Evolutionary conservation across 2,888 invertebrate genomes (phyloP).

Genomic region (Exocentrus adspersus): DNA sequence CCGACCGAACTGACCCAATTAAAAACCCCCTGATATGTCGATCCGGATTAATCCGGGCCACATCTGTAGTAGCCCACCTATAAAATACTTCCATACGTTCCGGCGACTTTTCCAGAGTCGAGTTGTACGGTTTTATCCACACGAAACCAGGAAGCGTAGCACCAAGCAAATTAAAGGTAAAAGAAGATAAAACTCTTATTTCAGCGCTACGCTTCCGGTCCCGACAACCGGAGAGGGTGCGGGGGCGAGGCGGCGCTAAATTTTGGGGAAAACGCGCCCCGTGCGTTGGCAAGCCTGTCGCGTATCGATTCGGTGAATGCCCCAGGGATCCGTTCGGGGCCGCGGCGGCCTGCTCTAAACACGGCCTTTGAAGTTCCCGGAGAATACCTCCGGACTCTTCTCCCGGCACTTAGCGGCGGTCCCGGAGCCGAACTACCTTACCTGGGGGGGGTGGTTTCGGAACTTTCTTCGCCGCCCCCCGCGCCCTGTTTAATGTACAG

Average conservation of each 20-base stretch:
- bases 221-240: constrained; percentile 5
- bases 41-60: too few species aligned
- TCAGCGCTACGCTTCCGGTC: neutral
- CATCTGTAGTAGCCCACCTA: too few species aligned
- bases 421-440: constrained; percentile 6
- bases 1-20: too few species aligned
- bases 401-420: constrained; percentile 8
- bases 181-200: too few species aligned
- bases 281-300: constrained; percentile 46
- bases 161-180: too few species aligned
- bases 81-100: too few species aligned
- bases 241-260: constrained; percentile 23
- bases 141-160: too few species aligned
- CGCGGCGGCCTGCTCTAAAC: constrained; percentile 37
- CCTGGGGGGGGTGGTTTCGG: constrained; percentile 16
- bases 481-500: constrained; percentile 11
- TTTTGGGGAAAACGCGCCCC: constrained; percentile 35
- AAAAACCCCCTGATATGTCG: too few species aligned
- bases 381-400: constrained; percentile 45
- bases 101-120: too few species aligned
- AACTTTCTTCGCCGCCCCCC: constrained; percentile 9
- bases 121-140: too few species aligned
- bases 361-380: constrained; percentile 42
- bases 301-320: constrained; percentile 50
- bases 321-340: constrained; percentile 45